Evolutionary conservation across 2,113 vertebrate genomes (phyloP).

Genomic region (Sarotherodon lohbergeri): DNA sequence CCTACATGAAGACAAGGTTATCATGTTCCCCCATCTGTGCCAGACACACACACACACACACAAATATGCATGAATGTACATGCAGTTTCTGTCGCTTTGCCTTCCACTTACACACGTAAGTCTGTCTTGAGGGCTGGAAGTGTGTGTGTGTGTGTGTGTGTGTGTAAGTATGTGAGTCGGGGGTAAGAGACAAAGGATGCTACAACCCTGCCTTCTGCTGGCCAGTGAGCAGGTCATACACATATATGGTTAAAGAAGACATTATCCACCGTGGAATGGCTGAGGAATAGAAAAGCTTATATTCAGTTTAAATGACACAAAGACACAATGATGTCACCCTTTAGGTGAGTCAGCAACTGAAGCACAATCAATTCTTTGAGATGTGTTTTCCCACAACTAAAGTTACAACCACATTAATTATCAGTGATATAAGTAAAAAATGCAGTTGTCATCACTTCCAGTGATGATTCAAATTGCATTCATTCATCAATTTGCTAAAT

Average conservation of each 20-base stretch:
- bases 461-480: not conserved
- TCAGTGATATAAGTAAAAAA: not conserved
- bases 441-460: not conserved
- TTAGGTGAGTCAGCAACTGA: not conserved
- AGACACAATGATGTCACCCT: not conserved
- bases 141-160: not conserved
- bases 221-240: not conserved
- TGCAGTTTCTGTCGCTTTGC: not conserved
- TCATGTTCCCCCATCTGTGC: slow-evolving; percentile 61
- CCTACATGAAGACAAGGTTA: slow-evolving; percentile 48
- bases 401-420: not conserved
- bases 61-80: not conserved
- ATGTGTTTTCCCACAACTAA: not conserved
- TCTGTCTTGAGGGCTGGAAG: not conserved
- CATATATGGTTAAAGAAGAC: not conserved
- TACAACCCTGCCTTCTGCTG: slow-evolving; percentile 48
- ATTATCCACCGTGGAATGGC: not conserved
- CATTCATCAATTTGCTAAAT: not conserved
- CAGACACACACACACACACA: slow-evolving; percentile 74
- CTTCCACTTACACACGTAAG: not conserved
- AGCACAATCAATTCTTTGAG: not conserved
- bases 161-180: not conserved
- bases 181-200: slow-evolving; percentile 4
- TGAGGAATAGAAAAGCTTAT: not conserved
- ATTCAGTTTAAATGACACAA: not conserved